Conservation (phyloP, 2,888 invertebrate genomes). For the Ichneumoninae sp. region DNA sequence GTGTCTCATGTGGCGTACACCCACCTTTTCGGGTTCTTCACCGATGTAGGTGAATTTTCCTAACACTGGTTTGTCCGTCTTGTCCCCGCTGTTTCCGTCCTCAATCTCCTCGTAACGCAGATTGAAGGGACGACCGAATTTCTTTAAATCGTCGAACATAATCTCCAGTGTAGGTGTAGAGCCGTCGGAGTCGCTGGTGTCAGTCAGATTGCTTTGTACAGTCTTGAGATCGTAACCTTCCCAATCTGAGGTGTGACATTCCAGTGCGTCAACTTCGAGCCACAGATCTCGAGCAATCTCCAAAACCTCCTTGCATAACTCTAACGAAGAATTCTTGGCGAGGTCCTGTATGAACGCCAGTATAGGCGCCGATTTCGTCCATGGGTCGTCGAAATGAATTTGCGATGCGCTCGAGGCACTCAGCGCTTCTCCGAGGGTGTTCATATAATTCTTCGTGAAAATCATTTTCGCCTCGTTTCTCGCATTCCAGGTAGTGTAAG, state of each 20-base stretch:
- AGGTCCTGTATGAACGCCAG: neutral
- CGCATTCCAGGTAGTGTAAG: neutral
- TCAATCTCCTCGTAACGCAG: neutral
- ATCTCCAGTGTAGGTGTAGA: neutral
- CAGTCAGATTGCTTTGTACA: neutral
- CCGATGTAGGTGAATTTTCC: conserved; percentile 1
- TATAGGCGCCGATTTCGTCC: no score
- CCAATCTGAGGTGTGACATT: neutral
- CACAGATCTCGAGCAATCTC: neutral
- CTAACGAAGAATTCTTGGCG: no score
- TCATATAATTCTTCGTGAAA: neutral
- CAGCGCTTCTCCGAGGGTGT: neutral
- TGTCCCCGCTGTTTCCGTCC: neutral
- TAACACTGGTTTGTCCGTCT: neutral
- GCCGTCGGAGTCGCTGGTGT: neutral
- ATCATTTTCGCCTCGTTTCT: neutral
- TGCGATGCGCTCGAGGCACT: no score
- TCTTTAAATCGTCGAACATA: neutral
- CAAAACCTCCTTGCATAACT: no score
- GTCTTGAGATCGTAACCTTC: neutral
- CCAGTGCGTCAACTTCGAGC: neutral
- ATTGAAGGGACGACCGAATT: neutral
- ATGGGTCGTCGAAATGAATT: no score
- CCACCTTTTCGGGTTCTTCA: neutral
- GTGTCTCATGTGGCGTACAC: conserved; percentile 30